Evolutionary conservation across 2,113 vertebrate genomes (phyloP), one percentile per base, ranked within the genome.

Genomic region (Rostratula benghalensis): DNA sequence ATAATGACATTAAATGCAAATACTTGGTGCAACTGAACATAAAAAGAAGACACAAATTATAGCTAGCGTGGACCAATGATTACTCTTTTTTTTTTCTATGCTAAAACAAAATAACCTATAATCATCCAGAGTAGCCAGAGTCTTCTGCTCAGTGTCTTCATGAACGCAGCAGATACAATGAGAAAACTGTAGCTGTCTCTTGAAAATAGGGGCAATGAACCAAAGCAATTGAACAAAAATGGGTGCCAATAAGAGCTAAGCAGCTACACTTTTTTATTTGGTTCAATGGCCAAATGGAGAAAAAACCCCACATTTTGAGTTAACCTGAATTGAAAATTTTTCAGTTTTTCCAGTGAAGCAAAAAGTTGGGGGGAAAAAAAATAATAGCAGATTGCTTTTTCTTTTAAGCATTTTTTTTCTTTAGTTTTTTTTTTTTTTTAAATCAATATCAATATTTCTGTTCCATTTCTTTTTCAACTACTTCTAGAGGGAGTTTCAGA

Each of bases 321-420:
- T 95, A 96, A 94, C 80, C 61, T 60, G 76, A 87, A 93, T 6
- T 91, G 94, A 89, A 84, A 24, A 20, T 87, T 86, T 94, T 96
- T 95, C 83, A 59, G 50, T 94, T 95, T 90, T 97, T 94, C 76
- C 95, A 92, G 50, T 78, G 77, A 92, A 94, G 94, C 89, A 94
- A 94, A 96, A 92, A 70, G 87, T 83, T 84, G 73, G 53, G 71
- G 54, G 56, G 71, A 92, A 92, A 59, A 75, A 65, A 56, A 75
- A 92, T 86, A 94, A 78, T 41, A 78, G 83, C 73, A 92, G 69
- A 89, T 84, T 89, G 65, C 64, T 81, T 89, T 87, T 81, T 61
- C 51, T 83, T 93, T 51, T 31, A 41, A 78, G 57, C 43, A 61
- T 53, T 69, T 84, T 75, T 41, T 10, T 25, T 7, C 41, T 43